phyloP scores from a whole-genome alignment of 2,888 invertebrate species.

The Thumatha senex region DNA sequence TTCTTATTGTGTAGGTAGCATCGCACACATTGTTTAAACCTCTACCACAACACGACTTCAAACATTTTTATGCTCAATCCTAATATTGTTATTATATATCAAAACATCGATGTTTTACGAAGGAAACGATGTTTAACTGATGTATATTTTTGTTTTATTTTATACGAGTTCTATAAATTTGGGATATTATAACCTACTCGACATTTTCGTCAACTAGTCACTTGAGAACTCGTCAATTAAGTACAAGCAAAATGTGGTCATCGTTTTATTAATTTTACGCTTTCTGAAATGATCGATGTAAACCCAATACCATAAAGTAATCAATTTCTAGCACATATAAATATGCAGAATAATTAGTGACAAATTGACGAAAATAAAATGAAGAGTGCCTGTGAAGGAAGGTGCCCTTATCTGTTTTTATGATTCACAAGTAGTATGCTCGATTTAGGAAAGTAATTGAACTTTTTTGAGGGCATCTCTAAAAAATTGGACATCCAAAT shows the following conservation, averaged over 20 bases:
- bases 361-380: too few relatives aligned
- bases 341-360: too few relatives aligned
- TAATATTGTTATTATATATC: slow-evolving; percentile 40
- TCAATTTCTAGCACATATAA: too few relatives aligned
- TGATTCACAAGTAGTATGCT: slow-evolving; percentile 23
- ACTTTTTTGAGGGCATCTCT: neutral
- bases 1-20: slow-evolving; percentile 57
- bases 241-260: too few relatives aligned
- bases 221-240: too few relatives aligned
- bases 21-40: slow-evolving; percentile 59
- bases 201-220: too few relatives aligned
- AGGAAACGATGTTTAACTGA: slow-evolving; percentile 23
- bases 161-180: slow-evolving; percentile 1
- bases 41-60: slow-evolving; percentile 40
- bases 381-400: too few relatives aligned
- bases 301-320: too few relatives aligned
- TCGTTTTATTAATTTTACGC: too few relatives aligned
- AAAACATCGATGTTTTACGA: slow-evolving; percentile 33
- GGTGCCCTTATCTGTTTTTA: neutral
- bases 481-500: too few relatives aligned
- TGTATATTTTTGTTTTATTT: slow-evolving; percentile 20
- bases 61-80: slow-evolving; percentile 54
- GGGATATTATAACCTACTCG: neutral
- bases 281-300: too few relatives aligned
- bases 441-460: slow-evolving; percentile 21